Base-by-base conservation (phyloP, 2,888 invertebrate species). In the Myopa tessellatipennis region DNA sequence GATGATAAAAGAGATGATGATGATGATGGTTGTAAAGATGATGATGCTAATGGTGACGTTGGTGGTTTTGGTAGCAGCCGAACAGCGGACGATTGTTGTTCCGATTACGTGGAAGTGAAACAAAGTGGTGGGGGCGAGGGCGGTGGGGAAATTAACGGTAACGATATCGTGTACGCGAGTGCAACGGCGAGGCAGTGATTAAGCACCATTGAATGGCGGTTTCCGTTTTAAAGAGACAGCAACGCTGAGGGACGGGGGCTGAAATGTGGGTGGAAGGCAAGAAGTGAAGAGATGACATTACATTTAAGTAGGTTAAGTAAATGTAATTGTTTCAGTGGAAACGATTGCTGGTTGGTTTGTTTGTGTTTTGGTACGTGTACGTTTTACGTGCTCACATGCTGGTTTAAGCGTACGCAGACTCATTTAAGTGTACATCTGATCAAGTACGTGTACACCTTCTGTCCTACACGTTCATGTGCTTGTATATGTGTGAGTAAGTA, bases 1-100 rank as follows among this genome's bases (percentile, higher is more conserved):
- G 85, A 85, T 82, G 82, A 84, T 73, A 84, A 83, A 60, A 83
- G 82, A 26, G 85, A 85, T 6, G 83, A 78, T 58, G 82, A 81
- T 4, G 83, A 82, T 77, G 83, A 77, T 14, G 83, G 80, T 38
- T 84, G 80, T 65, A 74, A 74, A 4, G 75, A 76, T 58, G 67
- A 74, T 50, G 78, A 77, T 38, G 16, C 77, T n/a, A 40, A 16
- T 40, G 76, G 63, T 63, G 72, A 34, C 76, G 79, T 67, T 76
- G 75, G 55, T 55, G 55, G 16, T n/a, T n/a, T 55, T 12, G 55
- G 55, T 3, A 16, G 55, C 55, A 16, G 55, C n/a, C 16, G 55
- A 55, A 55, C 14, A n/a, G 77, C 79, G 74, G 74, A 65, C 40
- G n/a, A n/a, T n/a, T n/a, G n/a, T n/a, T n/a, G n/a, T n/a, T n/a